Evolutionary conservation across 1,140 invertebrate genomes (phyloP).

Genomic region (Olivierus martensii): DNA sequence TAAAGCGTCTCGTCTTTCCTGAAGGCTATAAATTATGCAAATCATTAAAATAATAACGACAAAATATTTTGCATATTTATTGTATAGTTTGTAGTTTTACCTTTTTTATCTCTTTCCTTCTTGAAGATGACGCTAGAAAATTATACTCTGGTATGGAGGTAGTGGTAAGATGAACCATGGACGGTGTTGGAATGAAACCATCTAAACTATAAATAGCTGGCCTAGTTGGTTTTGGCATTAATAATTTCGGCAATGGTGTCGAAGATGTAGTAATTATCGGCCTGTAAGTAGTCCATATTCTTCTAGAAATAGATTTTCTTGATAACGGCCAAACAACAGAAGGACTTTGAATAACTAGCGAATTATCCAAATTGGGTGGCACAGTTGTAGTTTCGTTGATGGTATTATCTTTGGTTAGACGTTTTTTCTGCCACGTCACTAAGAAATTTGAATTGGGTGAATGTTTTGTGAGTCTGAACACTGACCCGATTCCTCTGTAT

Average conservation of each 20-base stretch:
- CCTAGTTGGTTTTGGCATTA: conserved; percentile 13
- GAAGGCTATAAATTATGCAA: too few species aligned
- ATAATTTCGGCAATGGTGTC: conserved; percentile 6
- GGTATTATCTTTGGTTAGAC: too few species aligned
- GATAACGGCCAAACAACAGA: neutral
- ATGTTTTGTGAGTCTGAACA: too few species aligned
- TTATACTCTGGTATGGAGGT: neutral
- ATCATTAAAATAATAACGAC: too few species aligned
- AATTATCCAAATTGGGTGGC: too few species aligned
- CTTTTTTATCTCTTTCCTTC: neutral
- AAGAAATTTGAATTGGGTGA: too few species aligned
- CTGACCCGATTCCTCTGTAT: too few species aligned
- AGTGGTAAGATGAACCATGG: conserved; percentile 2
- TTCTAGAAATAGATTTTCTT: neutral
- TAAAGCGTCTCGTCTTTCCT: neutral
- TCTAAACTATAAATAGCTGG: conserved; percentile 20
- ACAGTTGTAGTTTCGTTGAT: too few species aligned
- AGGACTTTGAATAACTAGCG: neutral
- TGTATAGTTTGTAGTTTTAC: too few species aligned
- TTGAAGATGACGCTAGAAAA: neutral
- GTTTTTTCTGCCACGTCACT: too few species aligned
- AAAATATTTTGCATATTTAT: too few species aligned
- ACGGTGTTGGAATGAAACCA: conserved; percentile 21
- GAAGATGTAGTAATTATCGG: neutral
- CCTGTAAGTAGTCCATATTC: neutral